These are phyloP conservation scores for Cirrhinus mrigala DNA, from an alignment of 2,797 vertebrate genomes.

Conservation along the genomic window DNA sequence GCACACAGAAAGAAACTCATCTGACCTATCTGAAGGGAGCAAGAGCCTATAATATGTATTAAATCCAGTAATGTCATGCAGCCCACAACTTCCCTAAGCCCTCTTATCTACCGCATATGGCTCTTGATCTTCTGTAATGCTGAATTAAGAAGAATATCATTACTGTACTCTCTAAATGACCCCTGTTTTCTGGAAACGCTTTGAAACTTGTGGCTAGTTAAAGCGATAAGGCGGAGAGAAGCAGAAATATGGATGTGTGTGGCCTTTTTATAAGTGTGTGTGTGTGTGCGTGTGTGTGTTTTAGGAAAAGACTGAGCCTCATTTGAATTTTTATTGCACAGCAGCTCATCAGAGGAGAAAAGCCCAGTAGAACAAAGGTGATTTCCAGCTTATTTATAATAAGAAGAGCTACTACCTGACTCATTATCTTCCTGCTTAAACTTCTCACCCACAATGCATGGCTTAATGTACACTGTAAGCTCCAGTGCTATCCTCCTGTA, in stretches of 20 bases:
- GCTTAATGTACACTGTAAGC: constrained; percentile 9
- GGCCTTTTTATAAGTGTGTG: neutral
- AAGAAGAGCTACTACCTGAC: constrained; percentile 30
- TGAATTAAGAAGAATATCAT: constrained; percentile 16
- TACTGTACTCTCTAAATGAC: neutral
- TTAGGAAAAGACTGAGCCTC: constrained; percentile 19
- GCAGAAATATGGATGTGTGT: constrained; percentile 14
- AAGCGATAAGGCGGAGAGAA: neutral
- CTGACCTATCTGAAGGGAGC: constrained; percentile 4
- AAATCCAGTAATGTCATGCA: constrained; percentile 29
- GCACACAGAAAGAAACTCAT: neutral
- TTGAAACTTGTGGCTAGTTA: constrained; percentile 7
- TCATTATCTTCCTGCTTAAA: constrained; percentile 46
- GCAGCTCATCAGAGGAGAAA: constrained; percentile 41
- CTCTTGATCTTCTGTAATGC: constrained; percentile 48
- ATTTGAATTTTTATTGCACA: constrained; percentile 58
- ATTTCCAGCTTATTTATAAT: constrained; percentile 47
- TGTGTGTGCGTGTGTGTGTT: neutral
- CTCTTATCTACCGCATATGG: constrained; percentile 16
- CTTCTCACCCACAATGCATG: constrained; percentile 30
- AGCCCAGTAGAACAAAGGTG: constrained; percentile 42
- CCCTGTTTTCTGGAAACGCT: constrained; percentile 11
- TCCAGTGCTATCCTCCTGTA: neutral
- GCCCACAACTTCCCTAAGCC: constrained; percentile 11
- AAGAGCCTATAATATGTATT: constrained; percentile 20